phyloP scores from a whole-genome alignment of 1,140 invertebrate genomes.

The Platyura marginata region DNA sequence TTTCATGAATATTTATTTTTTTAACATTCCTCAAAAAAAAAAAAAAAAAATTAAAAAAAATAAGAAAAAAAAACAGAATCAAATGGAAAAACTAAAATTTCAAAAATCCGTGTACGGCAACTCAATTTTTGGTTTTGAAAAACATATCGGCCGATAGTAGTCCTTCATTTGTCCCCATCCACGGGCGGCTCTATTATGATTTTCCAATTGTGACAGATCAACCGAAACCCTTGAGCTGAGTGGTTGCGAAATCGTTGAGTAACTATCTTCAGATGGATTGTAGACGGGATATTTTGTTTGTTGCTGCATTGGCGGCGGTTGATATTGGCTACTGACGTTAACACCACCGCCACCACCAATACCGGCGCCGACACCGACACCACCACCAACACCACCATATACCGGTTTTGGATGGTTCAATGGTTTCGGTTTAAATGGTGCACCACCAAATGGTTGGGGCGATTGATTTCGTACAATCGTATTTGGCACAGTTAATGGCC shows the following conservation, averaged over 20 bases:
- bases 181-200: slow-evolving; percentile 64
- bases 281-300: background rate
- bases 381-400: no score
- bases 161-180: slow-evolving; percentile 49
- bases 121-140: slow-evolving; percentile 31
- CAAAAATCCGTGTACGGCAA: slow-evolving; percentile 42
- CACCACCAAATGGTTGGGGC: slow-evolving; percentile 8
- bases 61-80: background rate
- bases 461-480: slow-evolving; percentile 11
- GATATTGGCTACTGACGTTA: no score
- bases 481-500: slow-evolving; percentile 1
- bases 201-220: slow-evolving; percentile 21
- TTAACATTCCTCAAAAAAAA: no score
- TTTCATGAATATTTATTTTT: no score
- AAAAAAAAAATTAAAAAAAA: background rate
- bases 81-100: slow-evolving; percentile 3
- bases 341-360: no score
- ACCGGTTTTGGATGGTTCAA: background rate
- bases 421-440: slow-evolving; percentile 5
- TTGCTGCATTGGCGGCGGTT: slow-evolving; percentile 4
- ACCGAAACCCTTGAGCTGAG: background rate
- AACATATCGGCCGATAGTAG: slow-evolving; percentile 47
- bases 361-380: slow-evolving; percentile 10
- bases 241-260: background rate
- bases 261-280: background rate